phyloP scores from a whole-genome alignment of 1,140 invertebrate genomes.

The Drosophila trapezifrons region DNA sequence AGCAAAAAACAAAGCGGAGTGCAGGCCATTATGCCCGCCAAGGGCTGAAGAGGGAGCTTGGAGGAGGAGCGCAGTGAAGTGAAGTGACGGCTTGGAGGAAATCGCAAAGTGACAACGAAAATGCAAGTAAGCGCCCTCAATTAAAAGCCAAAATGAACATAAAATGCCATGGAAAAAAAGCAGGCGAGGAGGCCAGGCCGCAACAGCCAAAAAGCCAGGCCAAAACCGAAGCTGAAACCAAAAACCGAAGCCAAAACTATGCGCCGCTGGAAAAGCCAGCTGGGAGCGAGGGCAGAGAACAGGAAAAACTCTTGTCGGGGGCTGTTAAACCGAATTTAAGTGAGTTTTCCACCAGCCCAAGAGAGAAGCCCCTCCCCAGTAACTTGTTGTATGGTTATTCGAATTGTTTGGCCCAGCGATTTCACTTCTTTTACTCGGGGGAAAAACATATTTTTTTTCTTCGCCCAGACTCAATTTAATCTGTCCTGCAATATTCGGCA shows the following conservation, averaged over 20 bases:
- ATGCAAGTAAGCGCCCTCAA: slow-evolving; percentile 78
- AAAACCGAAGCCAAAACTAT: slow-evolving; percentile 55
- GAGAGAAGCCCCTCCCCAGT: neutral
- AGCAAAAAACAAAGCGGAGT: slow-evolving; percentile 51
- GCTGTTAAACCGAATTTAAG: slow-evolving; percentile 63
- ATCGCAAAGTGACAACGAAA: slow-evolving; percentile 79
- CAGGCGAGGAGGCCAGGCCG: slow-evolving; percentile 36
- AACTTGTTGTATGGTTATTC: slow-evolving; percentile 42
- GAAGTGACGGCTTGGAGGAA: slow-evolving; percentile 34
- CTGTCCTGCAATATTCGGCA: slow-evolving; percentile 16
- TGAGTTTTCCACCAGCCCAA: slow-evolving; percentile 31
- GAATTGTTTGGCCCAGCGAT: slow-evolving; percentile 30
- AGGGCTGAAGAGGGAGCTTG: neutral
- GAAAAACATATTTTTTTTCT: slow-evolving; percentile 39
- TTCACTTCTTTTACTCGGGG: slow-evolving; percentile 1
- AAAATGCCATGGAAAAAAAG: slow-evolving; percentile 61
- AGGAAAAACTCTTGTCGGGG: slow-evolving; percentile 41
- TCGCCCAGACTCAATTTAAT: slow-evolving; percentile 18
- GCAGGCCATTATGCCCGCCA: slow-evolving; percentile 32
- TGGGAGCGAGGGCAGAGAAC: slow-evolving; percentile 7
- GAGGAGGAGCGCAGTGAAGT: slow-evolving; percentile 1
- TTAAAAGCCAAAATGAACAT: slow-evolving; percentile 79
- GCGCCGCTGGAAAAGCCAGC: slow-evolving; percentile 33
- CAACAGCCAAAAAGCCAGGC: slow-evolving; percentile 54
- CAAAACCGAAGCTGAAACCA: slow-evolving; percentile 51